phyloP scores from a whole-genome alignment of 2,113 vertebrate genomes.

The Dascyllus trimaculatus region DNA sequence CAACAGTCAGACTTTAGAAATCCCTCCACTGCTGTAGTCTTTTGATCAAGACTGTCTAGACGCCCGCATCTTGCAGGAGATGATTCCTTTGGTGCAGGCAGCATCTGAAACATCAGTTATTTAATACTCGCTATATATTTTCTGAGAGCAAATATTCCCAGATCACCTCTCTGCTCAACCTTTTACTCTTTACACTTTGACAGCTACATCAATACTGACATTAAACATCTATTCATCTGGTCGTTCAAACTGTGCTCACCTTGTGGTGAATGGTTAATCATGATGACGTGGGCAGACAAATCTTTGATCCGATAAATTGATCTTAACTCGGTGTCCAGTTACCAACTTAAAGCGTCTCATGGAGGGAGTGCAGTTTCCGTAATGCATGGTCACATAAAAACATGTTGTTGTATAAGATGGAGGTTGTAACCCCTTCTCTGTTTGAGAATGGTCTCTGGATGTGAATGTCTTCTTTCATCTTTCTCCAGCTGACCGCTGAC shows the following conservation, averaged over 20 bases:
- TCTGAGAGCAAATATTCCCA: constrained; percentile 30
- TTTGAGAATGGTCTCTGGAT: neutral
- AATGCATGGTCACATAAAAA: neutral
- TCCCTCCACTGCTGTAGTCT: constrained; percentile 17
- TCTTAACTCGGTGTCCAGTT: neutral
- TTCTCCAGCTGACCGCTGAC: neutral
- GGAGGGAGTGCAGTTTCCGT: neutral
- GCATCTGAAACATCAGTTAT: constrained; percentile 36
- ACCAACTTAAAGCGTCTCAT: neutral
- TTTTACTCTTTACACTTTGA: constrained; percentile 20
- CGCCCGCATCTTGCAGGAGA: constrained; percentile 21
- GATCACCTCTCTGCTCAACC: constrained; percentile 13
- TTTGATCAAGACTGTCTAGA: constrained; percentile 50
- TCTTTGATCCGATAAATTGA: neutral
- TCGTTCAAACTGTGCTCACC: constrained; percentile 1
- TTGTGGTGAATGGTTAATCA: constrained; percentile 5
- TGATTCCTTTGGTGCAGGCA: constrained; percentile 35
- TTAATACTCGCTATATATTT: constrained; percentile 33
- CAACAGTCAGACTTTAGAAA: constrained; percentile 31
- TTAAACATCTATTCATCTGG: constrained; percentile 22
- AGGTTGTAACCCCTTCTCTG: constrained; percentile 4
- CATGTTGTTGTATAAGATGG: neutral
- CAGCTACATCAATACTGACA: constrained; percentile 20
- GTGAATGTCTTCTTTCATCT: neutral
- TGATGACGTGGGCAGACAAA: neutral